A percentile compares a stretch with the other conserved stretches of the same genome.
phyloP scores from a whole-genome alignment of 2,797 vertebrate genomes.

The Jordanella pulchra region DNA sequence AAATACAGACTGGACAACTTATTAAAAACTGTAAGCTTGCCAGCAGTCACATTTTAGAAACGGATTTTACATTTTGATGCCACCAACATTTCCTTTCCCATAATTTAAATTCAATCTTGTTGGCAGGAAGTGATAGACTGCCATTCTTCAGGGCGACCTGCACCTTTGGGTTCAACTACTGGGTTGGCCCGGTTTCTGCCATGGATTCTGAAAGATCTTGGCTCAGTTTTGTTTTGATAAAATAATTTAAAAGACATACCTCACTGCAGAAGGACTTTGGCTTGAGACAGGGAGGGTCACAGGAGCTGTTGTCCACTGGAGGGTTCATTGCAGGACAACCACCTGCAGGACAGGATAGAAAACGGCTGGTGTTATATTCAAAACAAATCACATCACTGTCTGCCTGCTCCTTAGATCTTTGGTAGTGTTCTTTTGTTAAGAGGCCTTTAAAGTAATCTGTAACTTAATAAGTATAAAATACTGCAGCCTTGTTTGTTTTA shows the following conservation, averaged over 20 bases:
- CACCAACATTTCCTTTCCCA: conserved; percentile 38
- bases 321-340: conserved; percentile 88
- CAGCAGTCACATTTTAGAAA: conserved; percentile 28
- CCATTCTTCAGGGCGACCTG: conserved; percentile 25
- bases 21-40: conserved; percentile 9
- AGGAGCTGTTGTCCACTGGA: conserved; percentile 88
- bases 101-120: conserved; percentile 41
- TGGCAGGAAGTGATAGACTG: conserved; percentile 22
- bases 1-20: neutral
- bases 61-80: conserved; percentile 39
- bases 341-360: conserved; percentile 78
- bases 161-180: conserved; percentile 5
- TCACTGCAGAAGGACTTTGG: conserved; percentile 92
- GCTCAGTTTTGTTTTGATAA: neutral
- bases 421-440: neutral
- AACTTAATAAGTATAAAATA: neutral
- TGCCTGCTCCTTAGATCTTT: neutral
- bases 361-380: neutral
- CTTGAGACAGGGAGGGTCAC: conserved; percentile 89
- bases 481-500: conserved; percentile 18
- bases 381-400: neutral
- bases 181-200: conserved; percentile 17
- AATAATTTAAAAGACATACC: conserved; percentile 74
- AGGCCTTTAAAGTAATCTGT: neutral
- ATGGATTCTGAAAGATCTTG: neutral